Percentiles rank a stretch among this genome's conserved stretches.
Conservation (phyloP, 2,113 vertebrate genomes). For the Heterochromis multidens region DNA sequence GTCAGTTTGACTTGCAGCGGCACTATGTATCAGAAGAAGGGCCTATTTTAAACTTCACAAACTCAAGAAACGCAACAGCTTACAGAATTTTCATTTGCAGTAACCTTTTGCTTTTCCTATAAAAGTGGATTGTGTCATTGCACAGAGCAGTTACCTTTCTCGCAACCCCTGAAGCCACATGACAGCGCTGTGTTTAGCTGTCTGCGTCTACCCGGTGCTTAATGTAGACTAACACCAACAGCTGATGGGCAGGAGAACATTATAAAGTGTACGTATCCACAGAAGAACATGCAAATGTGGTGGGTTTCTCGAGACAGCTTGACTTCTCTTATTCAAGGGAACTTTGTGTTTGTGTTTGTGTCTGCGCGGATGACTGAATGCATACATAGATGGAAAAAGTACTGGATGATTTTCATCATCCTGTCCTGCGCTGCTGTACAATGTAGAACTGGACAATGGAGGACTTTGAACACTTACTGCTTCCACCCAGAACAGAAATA, state of each 20-base stretch:
- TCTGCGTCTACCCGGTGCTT: background rate
- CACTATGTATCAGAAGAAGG: background rate
- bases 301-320: background rate
- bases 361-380: background rate
- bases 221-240: background rate
- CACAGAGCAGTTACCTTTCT: slow-evolving; percentile 5
- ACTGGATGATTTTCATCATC: background rate
- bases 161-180: background rate
- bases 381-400: background rate
- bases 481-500: slow-evolving; percentile 41
- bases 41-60: slow-evolving; percentile 14
- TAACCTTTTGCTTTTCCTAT: slow-evolving; percentile 27
- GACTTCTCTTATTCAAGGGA: background rate
- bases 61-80: slow-evolving; percentile 10
- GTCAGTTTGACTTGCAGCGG: background rate
- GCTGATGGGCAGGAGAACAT: slow-evolving; percentile 5
- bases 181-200: slow-evolving; percentile 11
- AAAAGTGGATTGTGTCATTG: background rate
- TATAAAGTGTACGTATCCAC: background rate
- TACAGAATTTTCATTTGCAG: slow-evolving; percentile 3
- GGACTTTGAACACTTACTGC: slow-evolving; percentile 18
- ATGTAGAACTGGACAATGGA: background rate
- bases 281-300: background rate
- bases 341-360: slow-evolving; percentile 12
- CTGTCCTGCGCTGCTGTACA: background rate